Evolutionary conservation across 2,888 invertebrate species (phyloP).

Genomic region (Leucoma salicis): DNA sequence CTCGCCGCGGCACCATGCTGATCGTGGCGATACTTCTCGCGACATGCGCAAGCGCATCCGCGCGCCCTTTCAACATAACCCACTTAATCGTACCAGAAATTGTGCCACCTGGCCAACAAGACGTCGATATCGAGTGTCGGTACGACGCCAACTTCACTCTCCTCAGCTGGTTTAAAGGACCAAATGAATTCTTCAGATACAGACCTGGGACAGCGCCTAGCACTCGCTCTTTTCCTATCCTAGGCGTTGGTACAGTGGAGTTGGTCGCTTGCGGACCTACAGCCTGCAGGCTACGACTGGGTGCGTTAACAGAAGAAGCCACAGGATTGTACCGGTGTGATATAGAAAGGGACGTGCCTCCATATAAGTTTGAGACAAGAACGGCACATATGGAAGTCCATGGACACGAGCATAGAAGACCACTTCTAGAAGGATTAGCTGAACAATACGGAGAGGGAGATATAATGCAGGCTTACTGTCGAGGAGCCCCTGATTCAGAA

Average conservation of each 20-base stretch:
- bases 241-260: conserved; percentile 64
- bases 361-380: conserved; percentile 59
- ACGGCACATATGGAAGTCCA: conserved; percentile 64
- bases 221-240: conserved; percentile 58
- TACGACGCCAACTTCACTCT: conserved; percentile 74
- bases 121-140: conserved; percentile 66
- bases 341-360: conserved; percentile 63
- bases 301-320: conserved; percentile 62
- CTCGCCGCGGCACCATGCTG: conserved; percentile 64
- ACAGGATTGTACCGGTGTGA: conserved; percentile 69
- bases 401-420: conserved; percentile 53
- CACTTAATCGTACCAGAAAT: conserved; percentile 56
- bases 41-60: conserved; percentile 35
- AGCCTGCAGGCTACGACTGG: conserved; percentile 58
- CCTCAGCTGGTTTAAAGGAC: conserved; percentile 71
- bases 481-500: conserved; percentile 56
- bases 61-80: conserved; percentile 63
- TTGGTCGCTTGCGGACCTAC: conserved; percentile 62
- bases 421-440: conserved; percentile 61
- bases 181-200: conserved; percentile 70
- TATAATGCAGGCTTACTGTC: conserved; percentile 62
- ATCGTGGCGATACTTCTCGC: conserved; percentile 39
- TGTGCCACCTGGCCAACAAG: conserved; percentile 52
- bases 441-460: conserved; percentile 61
- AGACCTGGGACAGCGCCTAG: conserved; percentile 63